phyloP scores from a whole-genome alignment of 2,113 vertebrate species.

The Fregata magnificens region DNA sequence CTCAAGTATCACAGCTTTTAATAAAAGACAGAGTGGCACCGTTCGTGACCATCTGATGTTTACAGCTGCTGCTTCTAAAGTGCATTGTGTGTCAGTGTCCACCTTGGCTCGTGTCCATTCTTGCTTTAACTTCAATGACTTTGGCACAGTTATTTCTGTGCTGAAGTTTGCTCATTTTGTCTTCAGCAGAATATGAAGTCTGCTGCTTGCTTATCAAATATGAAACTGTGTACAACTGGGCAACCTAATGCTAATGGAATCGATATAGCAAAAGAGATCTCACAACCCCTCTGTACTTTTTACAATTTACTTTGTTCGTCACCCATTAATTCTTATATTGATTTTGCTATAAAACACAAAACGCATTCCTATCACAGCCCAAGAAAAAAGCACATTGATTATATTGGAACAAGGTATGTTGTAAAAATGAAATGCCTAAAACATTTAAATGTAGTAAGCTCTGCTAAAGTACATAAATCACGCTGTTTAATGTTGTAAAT shows the following conservation, averaged over 20 bases:
- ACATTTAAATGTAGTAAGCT: constrained; percentile 76
- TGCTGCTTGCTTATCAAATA: constrained; percentile 37
- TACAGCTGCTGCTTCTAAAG: neutral
- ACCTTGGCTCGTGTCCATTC: neutral
- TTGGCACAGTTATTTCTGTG: neutral
- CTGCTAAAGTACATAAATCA: constrained; percentile 76
- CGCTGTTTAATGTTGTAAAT: constrained; percentile 71
- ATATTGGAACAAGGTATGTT: constrained; percentile 74
- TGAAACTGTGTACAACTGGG: neutral
- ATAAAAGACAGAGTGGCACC: neutral
- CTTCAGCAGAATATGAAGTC: neutral
- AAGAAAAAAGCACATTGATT: constrained; percentile 72
- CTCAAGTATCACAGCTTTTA: neutral
- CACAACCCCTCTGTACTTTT: constrained; percentile 14
- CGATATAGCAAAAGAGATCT: constrained; percentile 13
- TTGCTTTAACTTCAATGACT: constrained; percentile 13
- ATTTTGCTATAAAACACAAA: constrained; percentile 77
- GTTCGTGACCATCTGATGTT: neutral
- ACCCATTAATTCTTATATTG: constrained; percentile 78
- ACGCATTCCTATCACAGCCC: constrained; percentile 54
- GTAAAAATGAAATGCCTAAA: constrained; percentile 76
- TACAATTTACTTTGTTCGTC: constrained; percentile 60
- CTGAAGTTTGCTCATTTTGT: neutral
- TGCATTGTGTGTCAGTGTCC: neutral
- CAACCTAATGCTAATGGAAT: constrained; percentile 39